These are phyloP conservation scores for Drosophila tani DNA, from an alignment of 1,140 invertebrate species.

Conservation along the genomic window DNA sequence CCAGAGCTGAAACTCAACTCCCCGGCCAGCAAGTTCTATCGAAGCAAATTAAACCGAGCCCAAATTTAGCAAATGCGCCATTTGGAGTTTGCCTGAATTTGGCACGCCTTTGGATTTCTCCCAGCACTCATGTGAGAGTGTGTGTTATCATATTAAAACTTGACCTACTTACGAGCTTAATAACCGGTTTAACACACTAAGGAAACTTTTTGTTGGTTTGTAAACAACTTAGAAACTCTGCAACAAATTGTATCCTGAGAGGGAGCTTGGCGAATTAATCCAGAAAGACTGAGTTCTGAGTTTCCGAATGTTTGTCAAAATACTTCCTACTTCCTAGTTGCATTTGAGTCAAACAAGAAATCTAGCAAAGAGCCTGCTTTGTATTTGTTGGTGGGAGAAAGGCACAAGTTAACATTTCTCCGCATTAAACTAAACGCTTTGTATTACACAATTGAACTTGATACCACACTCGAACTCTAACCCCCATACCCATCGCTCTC, in stretches of 20 bases:
- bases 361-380: background rate
- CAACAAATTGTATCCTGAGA: constrained; percentile 35
- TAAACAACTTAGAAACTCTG: constrained; percentile 27
- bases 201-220: constrained; percentile 1
- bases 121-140: constrained; percentile 12
- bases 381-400: background rate
- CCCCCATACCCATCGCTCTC: background rate
- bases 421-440: background rate
- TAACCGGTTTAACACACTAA: constrained; percentile 63
- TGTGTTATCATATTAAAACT: constrained; percentile 75
- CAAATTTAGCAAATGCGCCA: constrained; percentile 67
- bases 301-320: too few species aligned
- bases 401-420: background rate
- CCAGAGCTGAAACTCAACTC: constrained; percentile 23
- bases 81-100: constrained; percentile 54
- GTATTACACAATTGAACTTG: constrained; percentile 15
- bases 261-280: background rate
- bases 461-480: background rate
- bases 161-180: constrained; percentile 69
- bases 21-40: constrained; percentile 8
- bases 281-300: too few species aligned
- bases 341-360: background rate
- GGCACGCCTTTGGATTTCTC: constrained; percentile 39
- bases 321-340: too few species aligned
- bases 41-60: constrained; percentile 39